Percentiles rank a stretch among this genome's conserved stretches.
Conservation (phyloP, 2,888 invertebrate genomes). For the Melikaiella ostensackeni region DNA sequence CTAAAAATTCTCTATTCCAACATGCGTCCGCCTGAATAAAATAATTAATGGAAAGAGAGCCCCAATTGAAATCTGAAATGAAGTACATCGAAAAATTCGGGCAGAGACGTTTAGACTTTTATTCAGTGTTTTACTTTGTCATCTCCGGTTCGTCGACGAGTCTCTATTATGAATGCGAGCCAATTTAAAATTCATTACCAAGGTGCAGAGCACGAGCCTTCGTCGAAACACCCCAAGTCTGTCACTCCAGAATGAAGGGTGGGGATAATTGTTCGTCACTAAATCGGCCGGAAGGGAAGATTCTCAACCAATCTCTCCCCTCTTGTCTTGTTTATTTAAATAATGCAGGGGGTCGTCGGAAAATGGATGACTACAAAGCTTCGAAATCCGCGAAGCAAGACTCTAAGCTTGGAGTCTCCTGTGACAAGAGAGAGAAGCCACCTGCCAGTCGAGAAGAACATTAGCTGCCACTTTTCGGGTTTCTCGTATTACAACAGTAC, state of each 20-base stretch:
- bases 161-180: slow-evolving; percentile 74
- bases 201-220: slow-evolving; percentile 57
- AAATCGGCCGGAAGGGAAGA: slow-evolving; percentile 52
- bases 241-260: slow-evolving; percentile 58
- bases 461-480: slow-evolving; percentile 58
- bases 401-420: slow-evolving; percentile 43
- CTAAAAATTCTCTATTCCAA: too few species aligned
- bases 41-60: not conserved
- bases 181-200: slow-evolving; percentile 77
- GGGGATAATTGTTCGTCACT: slow-evolving; percentile 76
- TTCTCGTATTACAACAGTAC: slow-evolving; percentile 39
- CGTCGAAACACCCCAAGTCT: slow-evolving; percentile 59
- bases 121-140: slow-evolving; percentile 73
- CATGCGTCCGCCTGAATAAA: too few species aligned
- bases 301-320: slow-evolving; percentile 66
- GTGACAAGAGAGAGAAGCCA: slow-evolving; percentile 49
- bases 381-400: slow-evolving; percentile 65
- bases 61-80: slow-evolving; percentile 44
- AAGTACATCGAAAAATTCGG: slow-evolving; percentile 47
- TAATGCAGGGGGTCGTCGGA: slow-evolving; percentile 68
- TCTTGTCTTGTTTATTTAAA: slow-evolving; percentile 75
- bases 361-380: slow-evolving; percentile 76
- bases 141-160: slow-evolving; percentile 72
- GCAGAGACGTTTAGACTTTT: slow-evolving; percentile 60
- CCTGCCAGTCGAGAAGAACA: slow-evolving; percentile 52